phyloP scores from a whole-genome alignment of 2,113 vertebrate genomes.

The Catagonus wagneri region DNA sequence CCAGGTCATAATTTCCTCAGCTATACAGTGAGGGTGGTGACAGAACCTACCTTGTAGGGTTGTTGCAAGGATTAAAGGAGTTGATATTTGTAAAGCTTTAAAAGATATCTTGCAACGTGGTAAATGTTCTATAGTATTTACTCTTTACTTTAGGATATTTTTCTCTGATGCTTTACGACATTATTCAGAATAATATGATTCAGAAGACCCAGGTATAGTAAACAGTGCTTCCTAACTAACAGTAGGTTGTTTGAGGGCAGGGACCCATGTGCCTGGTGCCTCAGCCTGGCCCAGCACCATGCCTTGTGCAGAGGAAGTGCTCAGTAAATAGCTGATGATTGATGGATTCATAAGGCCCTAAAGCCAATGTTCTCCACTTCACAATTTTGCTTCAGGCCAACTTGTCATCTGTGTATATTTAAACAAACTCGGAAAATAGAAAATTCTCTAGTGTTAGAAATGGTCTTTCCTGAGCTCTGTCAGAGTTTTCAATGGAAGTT shows the following conservation, averaged over 20 bases:
- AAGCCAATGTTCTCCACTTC: constrained; percentile 56
- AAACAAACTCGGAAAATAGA: constrained; percentile 65
- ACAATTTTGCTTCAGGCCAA: constrained; percentile 65
- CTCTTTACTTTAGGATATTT: not conserved
- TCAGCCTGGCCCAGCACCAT: not conserved
- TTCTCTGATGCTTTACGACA: not conserved
- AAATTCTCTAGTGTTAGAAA: constrained; percentile 1
- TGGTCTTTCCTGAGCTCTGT: constrained; percentile 24
- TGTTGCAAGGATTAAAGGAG: constrained; percentile 34
- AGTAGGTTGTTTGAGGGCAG: not conserved
- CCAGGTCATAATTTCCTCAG: not conserved
- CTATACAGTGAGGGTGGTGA: not conserved
- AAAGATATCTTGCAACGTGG: not conserved
- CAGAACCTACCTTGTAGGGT: not conserved
- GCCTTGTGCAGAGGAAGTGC: not conserved
- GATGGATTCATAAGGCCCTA: constrained; percentile 52
- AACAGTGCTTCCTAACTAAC: not conserved
- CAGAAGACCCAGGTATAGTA: not conserved
- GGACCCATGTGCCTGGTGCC: not conserved
- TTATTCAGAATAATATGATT: not conserved
- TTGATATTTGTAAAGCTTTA: not conserved
- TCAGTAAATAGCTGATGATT: constrained; percentile 9
- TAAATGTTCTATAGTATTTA: not conserved
- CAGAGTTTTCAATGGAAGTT: constrained; percentile 2
- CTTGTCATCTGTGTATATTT: constrained; percentile 70